phyloP scores from a whole-genome alignment of 1,140 invertebrate species.

The Acyrthosiphon pisum region DNA sequence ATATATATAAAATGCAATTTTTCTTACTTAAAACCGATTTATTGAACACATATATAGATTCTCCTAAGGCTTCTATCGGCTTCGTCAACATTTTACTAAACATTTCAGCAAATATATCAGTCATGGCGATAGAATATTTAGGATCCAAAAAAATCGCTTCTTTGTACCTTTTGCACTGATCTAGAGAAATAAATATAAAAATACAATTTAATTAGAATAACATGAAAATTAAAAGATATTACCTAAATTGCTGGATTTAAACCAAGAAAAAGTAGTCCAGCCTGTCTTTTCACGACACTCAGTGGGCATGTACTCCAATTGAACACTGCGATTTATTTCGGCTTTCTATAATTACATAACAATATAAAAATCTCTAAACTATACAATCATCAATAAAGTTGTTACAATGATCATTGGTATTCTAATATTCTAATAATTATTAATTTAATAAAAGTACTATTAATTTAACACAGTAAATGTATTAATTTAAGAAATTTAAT shows the following conservation, averaged over 20 bases:
- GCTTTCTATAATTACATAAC: conserved; percentile 41
- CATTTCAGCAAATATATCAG: conserved; percentile 47
- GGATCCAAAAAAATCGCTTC: conserved; percentile 47
- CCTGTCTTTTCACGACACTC: not conserved
- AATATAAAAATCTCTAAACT: not conserved
- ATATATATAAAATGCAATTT: not conserved
- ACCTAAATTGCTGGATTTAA: conserved; percentile 8
- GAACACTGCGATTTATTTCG: conserved; percentile 28
- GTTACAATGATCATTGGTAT: not conserved
- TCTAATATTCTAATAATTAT: not conserved
- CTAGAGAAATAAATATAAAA: conserved; percentile 30
- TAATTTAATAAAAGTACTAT: not conserved
- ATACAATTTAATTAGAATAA: not conserved
- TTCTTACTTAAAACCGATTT: conserved; percentile 48
- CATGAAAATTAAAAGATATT: not conserved
- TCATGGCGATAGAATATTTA: conserved; percentile 32
- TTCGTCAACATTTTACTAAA: conserved; percentile 19
- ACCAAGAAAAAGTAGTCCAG: conserved; percentile 28
- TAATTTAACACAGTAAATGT: not conserved
- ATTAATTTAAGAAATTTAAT: not conserved
- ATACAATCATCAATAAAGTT: not conserved
- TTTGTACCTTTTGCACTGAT: conserved; percentile 40
- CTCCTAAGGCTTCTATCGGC: conserved; percentile 41
- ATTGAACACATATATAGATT: conserved; percentile 43
- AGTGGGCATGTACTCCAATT: conserved; percentile 26